Conservation (phyloP, 1,140 invertebrate genomes). For the Temnothorax longispinosus region DNA sequence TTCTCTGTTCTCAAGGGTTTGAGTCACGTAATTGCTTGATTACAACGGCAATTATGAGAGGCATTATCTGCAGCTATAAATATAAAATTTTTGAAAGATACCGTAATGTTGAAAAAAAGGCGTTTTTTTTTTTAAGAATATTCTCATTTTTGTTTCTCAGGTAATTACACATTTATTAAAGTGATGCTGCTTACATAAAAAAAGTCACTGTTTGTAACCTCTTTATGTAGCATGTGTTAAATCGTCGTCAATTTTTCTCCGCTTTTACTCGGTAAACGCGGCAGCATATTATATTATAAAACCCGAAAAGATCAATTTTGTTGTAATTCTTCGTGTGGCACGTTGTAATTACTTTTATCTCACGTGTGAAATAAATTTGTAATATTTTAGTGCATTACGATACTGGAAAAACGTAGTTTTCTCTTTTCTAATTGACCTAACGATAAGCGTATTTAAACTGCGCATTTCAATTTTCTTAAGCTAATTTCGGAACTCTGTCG, state of each 20-base stretch:
- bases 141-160: not conserved
- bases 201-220: not conserved
- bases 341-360: constrained; percentile 54
- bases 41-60: not conserved
- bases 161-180: constrained; percentile 9
- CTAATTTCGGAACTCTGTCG: not conserved
- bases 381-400: not conserved
- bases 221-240: not conserved
- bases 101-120: not conserved
- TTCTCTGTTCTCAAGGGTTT: not conserved
- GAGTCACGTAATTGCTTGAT: not conserved
- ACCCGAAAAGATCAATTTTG: not conserved
- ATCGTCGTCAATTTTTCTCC: not conserved
- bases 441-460: not conserved
- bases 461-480: not conserved
- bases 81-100: constrained; percentile 6
- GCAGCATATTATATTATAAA: not conserved
- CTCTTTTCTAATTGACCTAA: not conserved
- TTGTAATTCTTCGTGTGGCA: constrained; percentile 32
- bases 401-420: not conserved
- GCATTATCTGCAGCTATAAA: constrained; percentile 13
- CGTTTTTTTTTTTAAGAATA: not conserved
- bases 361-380: constrained; percentile 63
- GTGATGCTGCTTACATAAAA: not conserved
- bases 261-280: not conserved